Evolutionary conservation across 2,888 invertebrate genomes (phyloP), one percentile per base, ranked within the genome.

Genomic region (Habroteleia sp.): DNA sequence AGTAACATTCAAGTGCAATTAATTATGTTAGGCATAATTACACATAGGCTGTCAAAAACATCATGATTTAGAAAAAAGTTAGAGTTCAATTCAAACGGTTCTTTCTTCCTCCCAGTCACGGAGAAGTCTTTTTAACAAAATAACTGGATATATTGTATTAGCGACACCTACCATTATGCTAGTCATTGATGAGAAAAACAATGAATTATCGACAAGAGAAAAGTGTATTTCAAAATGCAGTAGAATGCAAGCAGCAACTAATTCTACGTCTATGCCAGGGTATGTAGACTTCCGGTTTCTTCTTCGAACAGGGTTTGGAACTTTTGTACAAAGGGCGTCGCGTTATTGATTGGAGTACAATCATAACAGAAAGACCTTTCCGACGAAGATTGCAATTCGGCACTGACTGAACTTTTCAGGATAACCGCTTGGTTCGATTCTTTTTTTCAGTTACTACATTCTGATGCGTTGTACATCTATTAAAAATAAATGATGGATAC

Each of bases 111-210:
- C 39, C 20, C 2, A n/a, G 1, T 20, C n/a, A n/a, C n/a, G n/a
- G n/a, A 20, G 4, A 20, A 3, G 11, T 31, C 31, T 31, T 33
- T 20, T 20, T 48, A 14, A 11, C 48, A 35, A 50, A 29, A 35
- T n/a, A 13, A 35, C 23, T 35, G 29, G 27, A n/a, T 16, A 16
- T 27, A 27, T 52, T 13, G 16, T 29, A 27, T 54, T 1, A 16
- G 35, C 23, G 44, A 33, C 31, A 42, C 31, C 6, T 20, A 23
- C 13, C 23, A 11, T 17, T 39, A 13, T 48, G 46, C 54, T 10
- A 14, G 8, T 52, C 65, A 65, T 65, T 44, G 65, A 65, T 65
- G 65, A 65, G 54, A 65, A 65, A 65, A 65, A 65, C 65, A 65
- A 65, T 65, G 65, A 65, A 65, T 29, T 35, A 42, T 65, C 41